Base-by-base conservation (phyloP, 92 coral and sea anemone genomes). In the Scolanthus callimorphus region DNA sequence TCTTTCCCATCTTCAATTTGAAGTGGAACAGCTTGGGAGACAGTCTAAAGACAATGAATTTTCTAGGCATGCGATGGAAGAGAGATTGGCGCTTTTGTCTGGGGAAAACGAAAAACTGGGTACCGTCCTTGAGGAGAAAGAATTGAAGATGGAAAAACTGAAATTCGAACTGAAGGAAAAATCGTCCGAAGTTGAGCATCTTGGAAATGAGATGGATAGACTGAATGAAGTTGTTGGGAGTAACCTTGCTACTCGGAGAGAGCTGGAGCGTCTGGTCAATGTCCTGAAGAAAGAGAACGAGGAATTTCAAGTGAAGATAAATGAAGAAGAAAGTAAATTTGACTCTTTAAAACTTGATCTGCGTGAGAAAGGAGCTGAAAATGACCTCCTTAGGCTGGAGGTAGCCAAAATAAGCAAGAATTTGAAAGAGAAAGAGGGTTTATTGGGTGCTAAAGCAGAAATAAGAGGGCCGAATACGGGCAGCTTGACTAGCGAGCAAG, bases 351-450 rank as follows among this genome's bases (percentile, higher is more conserved):
- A 92, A 56, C 78, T 82, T 20, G 98, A 92, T 60, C 34, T 88
- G 31, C 81, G 90, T 34, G 96, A 90, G 53, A 84, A 84, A 51
- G 92, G 88, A 11, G 74, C 96, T 24, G 87, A 92, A 63, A 64
- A 76, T 13, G 98, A 92, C 53, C 51, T 89, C n/a, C 69, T 92
- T 20, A 68, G 88, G 60, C 57, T 92, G 46, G 98, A 92, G 48
- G 57, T 92, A 15, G 86, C 85, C 38, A 76, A 77, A 55, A 49
- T 92, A 25, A 77, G 62, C 11, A 88, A 71, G 43, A 65, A 53
- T 10, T 49, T 85, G 62, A 90, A 88, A 51, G 96, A 92, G 46
- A 92, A 88, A 49, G 90, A 92, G 26, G 69, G 73, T 25, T 34
- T 84, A 41, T 69, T 92, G 25, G 89, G 82, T 37, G 51, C 60